Percentiles rank a stretch among this genome's conserved stretches.
phyloP scores from a whole-genome alignment of 1,140 invertebrate genomes.

The Manduca sexta region DNA sequence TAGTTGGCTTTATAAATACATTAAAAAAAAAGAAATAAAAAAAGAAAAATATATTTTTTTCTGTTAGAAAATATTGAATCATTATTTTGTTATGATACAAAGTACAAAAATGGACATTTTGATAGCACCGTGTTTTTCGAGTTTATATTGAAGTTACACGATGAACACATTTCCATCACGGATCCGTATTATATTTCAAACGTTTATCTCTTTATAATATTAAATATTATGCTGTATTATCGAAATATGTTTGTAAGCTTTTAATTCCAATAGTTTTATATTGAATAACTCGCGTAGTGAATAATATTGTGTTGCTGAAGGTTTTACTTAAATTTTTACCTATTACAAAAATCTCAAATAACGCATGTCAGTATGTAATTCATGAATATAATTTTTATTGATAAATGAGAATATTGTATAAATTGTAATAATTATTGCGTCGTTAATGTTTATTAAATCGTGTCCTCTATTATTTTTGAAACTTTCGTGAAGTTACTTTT shows the following conservation, averaged over 20 bases:
- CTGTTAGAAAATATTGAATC: too few species aligned
- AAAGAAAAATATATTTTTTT: neutral
- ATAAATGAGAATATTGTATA: constrained; percentile 23
- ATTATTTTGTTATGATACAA: constrained; percentile 1
- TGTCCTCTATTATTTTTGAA: constrained; percentile 55
- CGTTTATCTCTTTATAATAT: neutral
- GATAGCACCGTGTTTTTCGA: constrained; percentile 18
- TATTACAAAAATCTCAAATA: constrained; percentile 5
- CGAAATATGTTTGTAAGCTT: constrained; percentile 1
- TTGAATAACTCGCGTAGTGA: too few species aligned
- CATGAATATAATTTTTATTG: neutral
- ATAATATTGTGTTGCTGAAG: too few species aligned
- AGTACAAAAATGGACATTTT: constrained; percentile 17
- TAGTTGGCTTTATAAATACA: neutral
- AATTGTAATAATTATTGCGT: constrained; percentile 21
- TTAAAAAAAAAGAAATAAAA: neutral
- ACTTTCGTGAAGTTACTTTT: constrained; percentile 62
- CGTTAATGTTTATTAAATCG: constrained; percentile 19
- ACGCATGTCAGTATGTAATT: neutral
- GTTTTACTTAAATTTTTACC: neutral
- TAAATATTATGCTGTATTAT: neutral
- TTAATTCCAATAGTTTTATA: constrained; percentile 3
- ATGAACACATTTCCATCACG: neutral
- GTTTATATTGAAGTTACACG: constrained; percentile 19
- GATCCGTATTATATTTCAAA: too few species aligned